A percentile compares a stretch with the other conserved stretches of the same genome.
Conservation (phyloP, 2,888 invertebrate species). For the Drepana falcataria region DNA sequence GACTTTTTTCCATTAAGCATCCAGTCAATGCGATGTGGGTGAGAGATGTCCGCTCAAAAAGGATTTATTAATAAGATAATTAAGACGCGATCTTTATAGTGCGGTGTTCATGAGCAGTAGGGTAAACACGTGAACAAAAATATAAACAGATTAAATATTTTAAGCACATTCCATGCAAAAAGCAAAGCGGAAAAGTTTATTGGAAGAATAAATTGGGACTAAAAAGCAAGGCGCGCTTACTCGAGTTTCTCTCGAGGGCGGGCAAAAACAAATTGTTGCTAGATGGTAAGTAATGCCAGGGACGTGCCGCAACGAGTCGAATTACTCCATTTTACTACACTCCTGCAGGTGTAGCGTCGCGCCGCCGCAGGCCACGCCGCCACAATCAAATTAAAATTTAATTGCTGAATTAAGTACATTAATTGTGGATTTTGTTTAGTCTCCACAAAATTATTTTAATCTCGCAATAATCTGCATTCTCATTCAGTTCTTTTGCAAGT, state of each 20-base stretch:
- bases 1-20: background rate
- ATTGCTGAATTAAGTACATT: slow-evolving; percentile 45
- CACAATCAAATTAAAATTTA: slow-evolving; percentile 50
- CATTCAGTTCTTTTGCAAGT: background rate
- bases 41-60: background rate
- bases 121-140: slow-evolving; percentile 47
- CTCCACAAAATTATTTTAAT: slow-evolving; percentile 30
- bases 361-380: slow-evolving; percentile 19
- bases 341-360: slow-evolving; percentile 43
- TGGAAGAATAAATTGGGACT: slow-evolving; percentile 70
- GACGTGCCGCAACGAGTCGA: slow-evolving; percentile 60
- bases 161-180: slow-evolving; percentile 56
- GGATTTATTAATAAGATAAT: background rate
- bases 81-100: background rate
- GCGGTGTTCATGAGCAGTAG: slow-evolving; percentile 37
- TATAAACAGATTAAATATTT: slow-evolving; percentile 70
- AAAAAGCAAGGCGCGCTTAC: slow-evolving; percentile 62
- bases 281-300: slow-evolving; percentile 66
- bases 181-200: slow-evolving; percentile 66
- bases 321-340: slow-evolving; percentile 60
- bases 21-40: background rate
- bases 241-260: slow-evolving; percentile 59
- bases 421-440: slow-evolving; percentile 24
- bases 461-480: slow-evolving; percentile 10
- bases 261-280: slow-evolving; percentile 70